Conservation (phyloP, 2,113 vertebrate genomes). For the Pteropus alecto region DNA sequence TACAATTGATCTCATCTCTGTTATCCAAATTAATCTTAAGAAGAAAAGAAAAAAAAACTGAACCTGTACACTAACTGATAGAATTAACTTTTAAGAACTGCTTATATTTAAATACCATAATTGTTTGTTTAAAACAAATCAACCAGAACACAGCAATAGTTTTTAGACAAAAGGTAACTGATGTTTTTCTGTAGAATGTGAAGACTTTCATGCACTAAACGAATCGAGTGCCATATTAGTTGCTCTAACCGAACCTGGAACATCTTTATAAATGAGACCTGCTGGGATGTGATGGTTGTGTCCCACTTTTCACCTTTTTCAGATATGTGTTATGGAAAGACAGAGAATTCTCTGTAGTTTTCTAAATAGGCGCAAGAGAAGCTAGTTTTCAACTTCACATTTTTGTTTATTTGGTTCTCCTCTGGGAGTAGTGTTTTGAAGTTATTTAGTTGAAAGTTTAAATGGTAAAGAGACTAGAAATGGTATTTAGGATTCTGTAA, state of each 20-base stretch:
- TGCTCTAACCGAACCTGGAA: not conserved
- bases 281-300: not conserved
- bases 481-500: not conserved
- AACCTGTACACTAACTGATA: not conserved
- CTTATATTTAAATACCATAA: not conserved
- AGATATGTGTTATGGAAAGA: not conserved
- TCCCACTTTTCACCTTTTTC: not conserved
- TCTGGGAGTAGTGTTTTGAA: not conserved
- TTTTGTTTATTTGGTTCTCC: not conserved
- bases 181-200: not conserved
- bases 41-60: not conserved
- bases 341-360: not conserved
- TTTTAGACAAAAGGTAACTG: not conserved
- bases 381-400: not conserved
- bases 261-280: not conserved
- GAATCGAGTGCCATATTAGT: not conserved
- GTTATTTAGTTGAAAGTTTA: not conserved
- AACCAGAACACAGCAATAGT: not conserved
- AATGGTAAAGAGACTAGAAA: not conserved
- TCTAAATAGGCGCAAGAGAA: not conserved
- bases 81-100: conserved; percentile 1
- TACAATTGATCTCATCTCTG: not conserved
- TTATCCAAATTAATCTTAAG: not conserved
- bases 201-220: not conserved
- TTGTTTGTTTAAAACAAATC: not conserved